phyloP scores from a whole-genome alignment of 1,140 invertebrate genomes.

The Delia radicum region DNA sequence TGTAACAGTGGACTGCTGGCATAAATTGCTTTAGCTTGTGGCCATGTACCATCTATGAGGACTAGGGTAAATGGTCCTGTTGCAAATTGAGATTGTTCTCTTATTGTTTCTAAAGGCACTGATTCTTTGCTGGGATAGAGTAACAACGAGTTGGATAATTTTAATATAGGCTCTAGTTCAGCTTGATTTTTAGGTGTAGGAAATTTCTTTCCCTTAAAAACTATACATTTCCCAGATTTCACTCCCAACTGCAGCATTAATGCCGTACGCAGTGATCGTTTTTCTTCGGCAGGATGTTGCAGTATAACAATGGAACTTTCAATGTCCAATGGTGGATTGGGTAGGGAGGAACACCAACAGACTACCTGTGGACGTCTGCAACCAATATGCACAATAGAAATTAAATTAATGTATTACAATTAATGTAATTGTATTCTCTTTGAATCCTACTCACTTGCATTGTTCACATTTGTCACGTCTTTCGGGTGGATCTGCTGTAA shows the following conservation, averaged over 20 bases:
- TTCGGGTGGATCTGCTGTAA: conserved; percentile 72
- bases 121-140: conserved; percentile 81
- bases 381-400: too few species aligned
- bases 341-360: conserved; percentile 85
- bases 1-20: conserved; percentile 70
- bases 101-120: conserved; percentile 55
- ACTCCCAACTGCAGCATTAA: conserved; percentile 82
- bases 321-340: conserved; percentile 66
- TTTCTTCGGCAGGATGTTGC: conserved; percentile 92
- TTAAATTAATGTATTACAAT: too few species aligned
- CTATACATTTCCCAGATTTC: conserved; percentile 71
- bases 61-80: conserved; percentile 72
- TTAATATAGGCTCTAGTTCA: conserved; percentile 68
- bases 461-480: conserved; percentile 68
- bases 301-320: conserved; percentile 75
- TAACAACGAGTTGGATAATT: conserved; percentile 71
- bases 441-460: conserved; percentile 76
- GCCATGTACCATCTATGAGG: conserved; percentile 91
- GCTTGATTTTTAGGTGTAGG: conserved; percentile 65
- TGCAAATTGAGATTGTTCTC: conserved; percentile 57
- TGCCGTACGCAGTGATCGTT: conserved; percentile 82
- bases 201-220: conserved; percentile 83
- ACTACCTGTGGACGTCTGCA: conserved; percentile 82
- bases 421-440: too few species aligned
- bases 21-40: conserved; percentile 86